Base-by-base conservation (phyloP, 2,797 vertebrate genomes). In the Jordanella pulchra region DNA sequence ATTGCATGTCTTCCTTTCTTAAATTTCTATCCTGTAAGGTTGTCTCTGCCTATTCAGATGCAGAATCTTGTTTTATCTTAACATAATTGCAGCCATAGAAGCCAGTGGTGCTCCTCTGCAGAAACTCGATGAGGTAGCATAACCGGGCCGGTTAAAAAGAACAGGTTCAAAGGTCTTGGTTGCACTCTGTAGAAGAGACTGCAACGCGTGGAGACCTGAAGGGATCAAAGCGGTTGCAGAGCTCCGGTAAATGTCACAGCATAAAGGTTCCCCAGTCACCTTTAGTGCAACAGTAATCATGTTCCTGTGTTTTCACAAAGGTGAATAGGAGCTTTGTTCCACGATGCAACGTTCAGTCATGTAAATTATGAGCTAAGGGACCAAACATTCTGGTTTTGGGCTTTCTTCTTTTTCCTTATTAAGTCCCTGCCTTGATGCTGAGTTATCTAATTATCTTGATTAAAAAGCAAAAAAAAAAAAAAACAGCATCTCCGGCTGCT, bases 211-310 rank as follows among this genome's bases (percentile, higher is more conserved):
- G 69, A 73, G 63, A 68, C 3, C 65, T 25, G 72, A 71, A 75
- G 25, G 39, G 69, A 84, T 86, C 50, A 91, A 84, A 84, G 84
- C 60, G 21, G 63, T 72, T n/a, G 25, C 39, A 65, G 48, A 72
- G 79, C 60, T n/a, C 5, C 13, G 2, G 27, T 35, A 45, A 45
- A 65, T 67, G 27, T 35, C 72, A 58, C 64, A 23, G 27, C 25
- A 9, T 14, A n/a, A 3, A 15, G 25, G 15, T 73, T 67, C 23
- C 56, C 45, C 30, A 25, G 80, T 86, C 79, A 71, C 51, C 23
- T 75, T 68, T 6, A 61, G 39, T 30, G 18, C 68, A 28, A 30
- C 42, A 5, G 23, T 25, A 17, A 30, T 77, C 39, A 32, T 39
- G 28, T 60, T 25, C 58, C n/a, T 18, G 25, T 50, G 23, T 65